Conservation (phyloP, 2,113 vertebrate genomes). For the Calypte anna region DNA sequence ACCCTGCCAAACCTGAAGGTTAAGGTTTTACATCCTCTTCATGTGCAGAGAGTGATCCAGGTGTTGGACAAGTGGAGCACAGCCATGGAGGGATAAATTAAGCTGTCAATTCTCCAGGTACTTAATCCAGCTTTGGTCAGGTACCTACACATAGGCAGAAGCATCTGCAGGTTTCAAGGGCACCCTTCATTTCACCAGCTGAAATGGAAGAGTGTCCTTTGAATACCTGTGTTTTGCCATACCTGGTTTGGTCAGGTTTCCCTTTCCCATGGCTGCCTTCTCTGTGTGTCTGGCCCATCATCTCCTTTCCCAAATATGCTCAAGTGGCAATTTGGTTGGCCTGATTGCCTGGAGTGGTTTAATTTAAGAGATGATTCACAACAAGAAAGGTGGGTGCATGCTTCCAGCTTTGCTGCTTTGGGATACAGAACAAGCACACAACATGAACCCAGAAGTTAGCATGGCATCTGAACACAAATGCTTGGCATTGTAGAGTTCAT, state of each 20-base stretch:
- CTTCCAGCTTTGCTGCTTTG: background rate
- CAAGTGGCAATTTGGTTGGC: background rate
- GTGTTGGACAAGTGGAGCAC: background rate
- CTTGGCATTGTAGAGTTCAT: background rate
- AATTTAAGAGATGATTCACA: background rate
- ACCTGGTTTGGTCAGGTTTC: background rate
- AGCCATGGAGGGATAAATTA: background rate
- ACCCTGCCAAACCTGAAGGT: background rate
- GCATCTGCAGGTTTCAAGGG: background rate
- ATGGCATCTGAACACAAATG: background rate
- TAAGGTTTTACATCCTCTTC: background rate
- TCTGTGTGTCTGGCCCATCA: background rate
- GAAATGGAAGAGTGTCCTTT: background rate
- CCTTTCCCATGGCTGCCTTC: background rate
- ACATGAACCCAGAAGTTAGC: background rate
- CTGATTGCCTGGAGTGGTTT: background rate
- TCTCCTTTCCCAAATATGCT: background rate
- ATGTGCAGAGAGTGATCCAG: background rate
- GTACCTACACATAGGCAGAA: rapidly evolving
- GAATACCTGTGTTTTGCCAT: background rate
- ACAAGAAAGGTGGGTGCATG: background rate
- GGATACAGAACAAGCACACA: background rate
- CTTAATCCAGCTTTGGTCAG: background rate
- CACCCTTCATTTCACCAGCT: background rate
- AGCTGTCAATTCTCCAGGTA: background rate